Conservation (phyloP, 2,797 vertebrate species). For the Epinephelus malabaricus region DNA sequence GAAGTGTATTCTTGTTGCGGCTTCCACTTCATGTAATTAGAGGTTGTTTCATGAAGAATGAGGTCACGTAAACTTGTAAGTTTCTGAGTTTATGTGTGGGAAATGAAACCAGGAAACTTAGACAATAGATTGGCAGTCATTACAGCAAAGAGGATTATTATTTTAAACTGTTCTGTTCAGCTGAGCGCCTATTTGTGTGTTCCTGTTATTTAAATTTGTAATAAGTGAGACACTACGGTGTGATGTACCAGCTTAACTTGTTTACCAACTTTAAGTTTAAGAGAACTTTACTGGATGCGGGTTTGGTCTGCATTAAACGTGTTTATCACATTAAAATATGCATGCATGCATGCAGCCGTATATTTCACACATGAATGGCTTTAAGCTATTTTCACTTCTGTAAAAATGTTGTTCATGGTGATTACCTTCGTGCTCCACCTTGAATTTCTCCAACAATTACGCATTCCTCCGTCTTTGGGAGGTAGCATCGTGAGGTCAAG, state of each 20-base stretch:
- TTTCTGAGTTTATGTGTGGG: constrained; percentile 82
- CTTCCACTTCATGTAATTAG: constrained; percentile 85
- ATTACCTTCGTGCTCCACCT: constrained; percentile 75
- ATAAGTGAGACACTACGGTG: constrained; percentile 62
- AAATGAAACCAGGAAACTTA: constrained; percentile 84
- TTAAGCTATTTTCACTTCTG: constrained; percentile 59
- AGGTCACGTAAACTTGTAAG: constrained; percentile 81
- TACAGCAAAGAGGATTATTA: constrained; percentile 76
- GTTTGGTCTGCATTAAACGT: constrained; percentile 38
- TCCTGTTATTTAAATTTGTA: constrained; percentile 77
- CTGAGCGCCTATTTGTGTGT: constrained; percentile 69
- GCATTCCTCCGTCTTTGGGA: constrained; percentile 77
- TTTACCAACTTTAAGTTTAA: constrained; percentile 51
- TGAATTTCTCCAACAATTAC: constrained; percentile 74
- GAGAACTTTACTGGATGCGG: constrained; percentile 17
- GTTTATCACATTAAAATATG: constrained; percentile 42
- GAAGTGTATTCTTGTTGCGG: constrained; percentile 79
- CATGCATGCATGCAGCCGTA: constrained; percentile 25
- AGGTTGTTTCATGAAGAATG: constrained; percentile 81
- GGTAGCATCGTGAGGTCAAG: constrained; percentile 81
- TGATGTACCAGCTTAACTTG: constrained; percentile 45
- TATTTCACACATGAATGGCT: constrained; percentile 58
- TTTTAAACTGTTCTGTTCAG: constrained; percentile 73
- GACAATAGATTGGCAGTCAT: constrained; percentile 83
- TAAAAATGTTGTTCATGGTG: constrained; percentile 54